Percentiles rank a stretch among this genome's conserved stretches.
phyloP scores from a whole-genome alignment of 2,797 vertebrate species.

The Catharus ustulatus region DNA sequence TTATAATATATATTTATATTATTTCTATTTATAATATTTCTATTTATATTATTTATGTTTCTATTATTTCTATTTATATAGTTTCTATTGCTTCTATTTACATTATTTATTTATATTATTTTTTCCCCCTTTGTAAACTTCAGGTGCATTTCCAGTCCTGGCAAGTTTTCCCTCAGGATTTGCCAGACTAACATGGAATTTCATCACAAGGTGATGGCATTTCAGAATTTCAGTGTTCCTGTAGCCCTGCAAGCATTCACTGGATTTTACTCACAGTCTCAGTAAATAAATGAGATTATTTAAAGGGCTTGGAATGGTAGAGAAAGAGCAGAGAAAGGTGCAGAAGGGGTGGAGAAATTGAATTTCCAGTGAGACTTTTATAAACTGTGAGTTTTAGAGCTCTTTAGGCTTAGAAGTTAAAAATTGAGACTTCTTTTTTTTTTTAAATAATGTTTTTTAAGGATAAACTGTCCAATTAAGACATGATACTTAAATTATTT shows the following conservation, averaged over 20 bases:
- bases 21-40: too few species aligned
- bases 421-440: too few species aligned
- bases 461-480: too few species aligned
- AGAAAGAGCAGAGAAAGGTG: background rate
- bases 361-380: background rate
- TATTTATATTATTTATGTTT: too few species aligned
- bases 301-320: background rate
- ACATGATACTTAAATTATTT: too few species aligned
- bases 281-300: background rate
- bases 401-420: too few species aligned
- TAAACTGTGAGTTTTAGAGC: too few species aligned
- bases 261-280: background rate
- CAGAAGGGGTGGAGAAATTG: background rate
- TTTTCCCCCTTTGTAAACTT: conserved; percentile 10
- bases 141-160: background rate
- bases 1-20: too few species aligned
- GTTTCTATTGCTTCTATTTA: too few species aligned
- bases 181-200: background rate
- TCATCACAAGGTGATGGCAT: background rate
- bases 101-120: background rate
- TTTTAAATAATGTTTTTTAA: too few species aligned
- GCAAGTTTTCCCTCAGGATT: background rate
- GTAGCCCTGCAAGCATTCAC: background rate
- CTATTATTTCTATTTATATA: too few species aligned
- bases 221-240: background rate